A percentile compares a stretch with the other conserved stretches of the same genome.
Evolutionary conservation across 2,888 invertebrate genomes (phyloP).

Genomic region (Chrysopilus asiliformis): DNA sequence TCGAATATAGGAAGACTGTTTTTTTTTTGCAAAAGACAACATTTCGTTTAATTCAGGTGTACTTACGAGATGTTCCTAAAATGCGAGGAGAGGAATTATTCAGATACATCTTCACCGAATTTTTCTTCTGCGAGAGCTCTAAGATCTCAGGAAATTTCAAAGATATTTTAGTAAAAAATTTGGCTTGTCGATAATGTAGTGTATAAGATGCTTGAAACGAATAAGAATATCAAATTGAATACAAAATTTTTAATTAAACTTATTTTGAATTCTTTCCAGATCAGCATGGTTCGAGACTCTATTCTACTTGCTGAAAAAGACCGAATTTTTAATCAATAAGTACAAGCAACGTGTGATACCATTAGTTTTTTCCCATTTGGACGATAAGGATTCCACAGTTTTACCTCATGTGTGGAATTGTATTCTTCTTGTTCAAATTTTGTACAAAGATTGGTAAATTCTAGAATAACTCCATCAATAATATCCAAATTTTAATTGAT

Average conservation of each 20-base stretch:
- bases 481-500: conserved; percentile 1
- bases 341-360: conserved; percentile 44
- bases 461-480: too few species aligned
- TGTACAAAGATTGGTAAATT: conserved; percentile 37
- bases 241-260: background rate
- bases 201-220: too few species aligned
- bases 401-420: conserved; percentile 63
- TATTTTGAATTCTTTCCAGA: conserved; percentile 24
- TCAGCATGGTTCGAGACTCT: conserved; percentile 57
- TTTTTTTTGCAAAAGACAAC: too few species aligned
- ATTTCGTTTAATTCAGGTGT: too few species aligned
- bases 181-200: too few species aligned
- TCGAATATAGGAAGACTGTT: too few species aligned
- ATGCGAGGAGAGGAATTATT: too few species aligned
- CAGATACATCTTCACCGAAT: too few species aligned
- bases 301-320: conserved; percentile 46
- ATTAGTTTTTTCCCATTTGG: conserved; percentile 47
- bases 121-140: too few species aligned
- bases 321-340: conserved; percentile 39
- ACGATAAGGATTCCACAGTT: conserved; percentile 54
- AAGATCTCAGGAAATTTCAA: too few species aligned
- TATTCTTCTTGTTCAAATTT: conserved; percentile 45
- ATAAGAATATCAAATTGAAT: background rate
- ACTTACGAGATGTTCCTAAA: too few species aligned
- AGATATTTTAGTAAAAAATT: too few species aligned